Evolutionary conservation across 2,113 vertebrate species (phyloP).

Genomic region (Heloderma charlesbogerti): DNA sequence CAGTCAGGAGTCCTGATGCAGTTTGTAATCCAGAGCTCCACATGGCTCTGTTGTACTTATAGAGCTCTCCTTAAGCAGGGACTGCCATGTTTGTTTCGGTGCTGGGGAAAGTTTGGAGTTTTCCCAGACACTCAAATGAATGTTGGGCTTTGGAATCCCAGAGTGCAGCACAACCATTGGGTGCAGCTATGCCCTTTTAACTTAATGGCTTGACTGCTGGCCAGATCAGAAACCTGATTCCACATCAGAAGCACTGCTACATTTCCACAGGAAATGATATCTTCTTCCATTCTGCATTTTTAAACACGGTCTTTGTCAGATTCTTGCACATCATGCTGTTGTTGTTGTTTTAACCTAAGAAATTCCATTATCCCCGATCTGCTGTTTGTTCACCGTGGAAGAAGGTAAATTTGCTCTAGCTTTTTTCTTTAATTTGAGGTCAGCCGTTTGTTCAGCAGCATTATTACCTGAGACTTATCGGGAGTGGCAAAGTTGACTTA

Average conservation of each 20-base stretch:
- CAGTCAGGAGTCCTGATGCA: not conserved
- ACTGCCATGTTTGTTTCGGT: not conserved
- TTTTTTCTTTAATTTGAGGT: slow-evolving; percentile 11
- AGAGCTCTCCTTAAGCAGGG: not conserved
- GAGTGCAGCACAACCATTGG: not conserved
- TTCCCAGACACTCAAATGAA: not conserved
- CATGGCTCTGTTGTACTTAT: not conserved
- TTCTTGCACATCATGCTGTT: slow-evolving; percentile 49
- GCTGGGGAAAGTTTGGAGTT: no score
- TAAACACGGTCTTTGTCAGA: slow-evolving; percentile 57
- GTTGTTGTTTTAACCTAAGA: slow-evolving; percentile 57
- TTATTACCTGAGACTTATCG: not conserved
- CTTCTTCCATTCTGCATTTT: slow-evolving; percentile 62
- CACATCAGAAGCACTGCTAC: not conserved
- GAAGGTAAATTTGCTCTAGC: slow-evolving; percentile 75
- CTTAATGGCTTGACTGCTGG: not conserved
- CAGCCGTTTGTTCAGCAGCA: slow-evolving; percentile 39
- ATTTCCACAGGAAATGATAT: slow-evolving; percentile 53
- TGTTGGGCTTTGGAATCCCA: not conserved
- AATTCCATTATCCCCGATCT: slow-evolving; percentile 55
- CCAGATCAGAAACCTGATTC: slow-evolving; percentile 52
- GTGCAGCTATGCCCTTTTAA: not conserved
- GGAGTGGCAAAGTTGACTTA: slow-evolving; percentile 50
- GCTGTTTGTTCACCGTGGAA: slow-evolving; percentile 61
- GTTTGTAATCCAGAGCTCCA: not conserved